A percentile compares a stretch with the other conserved stretches of the same genome.
These are phyloP conservation scores for Oophaga pumilio DNA, from an alignment of 2,113 vertebrate genomes.

Conservation along the genomic window DNA sequence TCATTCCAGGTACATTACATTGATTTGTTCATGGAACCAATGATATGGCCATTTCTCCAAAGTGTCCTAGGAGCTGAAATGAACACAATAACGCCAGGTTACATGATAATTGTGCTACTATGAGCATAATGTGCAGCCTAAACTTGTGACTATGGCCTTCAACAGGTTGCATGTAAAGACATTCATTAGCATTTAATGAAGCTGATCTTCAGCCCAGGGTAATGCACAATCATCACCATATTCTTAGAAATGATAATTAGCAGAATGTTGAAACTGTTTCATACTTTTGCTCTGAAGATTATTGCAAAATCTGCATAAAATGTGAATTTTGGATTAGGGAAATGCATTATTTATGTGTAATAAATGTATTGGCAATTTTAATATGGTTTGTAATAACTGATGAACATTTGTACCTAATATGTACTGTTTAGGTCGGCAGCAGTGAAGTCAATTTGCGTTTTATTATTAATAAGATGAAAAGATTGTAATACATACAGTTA, in stretches of 20 bases:
- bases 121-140: too few species aligned
- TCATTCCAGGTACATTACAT: too few species aligned
- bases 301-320: slow-evolving; percentile 44
- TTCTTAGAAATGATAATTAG: slow-evolving; percentile 24
- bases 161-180: not conserved
- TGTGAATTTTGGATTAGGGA: slow-evolving; percentile 40
- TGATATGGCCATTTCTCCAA: too few species aligned
- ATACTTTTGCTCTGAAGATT: slow-evolving; percentile 30
- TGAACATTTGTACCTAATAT: slow-evolving; percentile 16
- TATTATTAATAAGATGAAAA: slow-evolving; percentile 21
- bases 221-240: not conserved
- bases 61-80: too few species aligned
- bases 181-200: slow-evolving; percentile 9
- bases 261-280: slow-evolving; percentile 9
- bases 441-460: not conserved
- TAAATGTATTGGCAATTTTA: slow-evolving; percentile 33
- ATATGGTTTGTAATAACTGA: slow-evolving; percentile 39
- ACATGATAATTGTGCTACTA: too few species aligned
- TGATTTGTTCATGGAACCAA: too few species aligned
- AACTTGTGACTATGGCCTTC: not conserved
- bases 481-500: slow-evolving; percentile 56
- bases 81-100: too few species aligned
- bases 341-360: slow-evolving; percentile 49
- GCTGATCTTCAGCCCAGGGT: not conserved
- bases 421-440: slow-evolving; percentile 10